Percentiles rank a stretch among this genome's conserved stretches.
Evolutionary conservation across 2,113 vertebrate genomes (phyloP).

Genomic region (Perognathus longimembris): DNA sequence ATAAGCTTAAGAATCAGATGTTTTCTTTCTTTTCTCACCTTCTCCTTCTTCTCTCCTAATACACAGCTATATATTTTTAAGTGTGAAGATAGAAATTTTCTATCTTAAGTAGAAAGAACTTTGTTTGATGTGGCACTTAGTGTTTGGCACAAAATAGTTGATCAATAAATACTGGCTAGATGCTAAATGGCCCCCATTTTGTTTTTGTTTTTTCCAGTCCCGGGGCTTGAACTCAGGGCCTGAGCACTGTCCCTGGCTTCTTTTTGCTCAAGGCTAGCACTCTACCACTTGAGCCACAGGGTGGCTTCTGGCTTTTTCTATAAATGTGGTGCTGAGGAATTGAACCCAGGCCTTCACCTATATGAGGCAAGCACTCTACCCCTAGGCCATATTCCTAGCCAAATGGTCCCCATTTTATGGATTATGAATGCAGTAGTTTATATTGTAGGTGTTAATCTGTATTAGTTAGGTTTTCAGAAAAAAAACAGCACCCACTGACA

Average conservation of each 20-base stretch:
- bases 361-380: no score
- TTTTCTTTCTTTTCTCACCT: background rate
- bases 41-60: background rate
- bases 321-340: no score
- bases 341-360: no score
- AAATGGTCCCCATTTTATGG: background rate
- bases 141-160: background rate
- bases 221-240: no score
- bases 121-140: background rate
- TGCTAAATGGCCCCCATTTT: background rate
- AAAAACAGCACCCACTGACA: background rate
- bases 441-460: background rate
- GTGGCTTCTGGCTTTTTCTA: no score
- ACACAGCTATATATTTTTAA: background rate
- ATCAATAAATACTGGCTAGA: slow-evolving; percentile 6
- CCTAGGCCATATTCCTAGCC: no score
- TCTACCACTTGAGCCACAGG: no score
- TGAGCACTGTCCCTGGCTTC: no score
- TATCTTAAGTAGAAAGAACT: background rate
- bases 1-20: background rate
- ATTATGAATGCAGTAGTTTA: background rate
- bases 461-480: slow-evolving; percentile 45
- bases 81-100: slow-evolving; percentile 8
- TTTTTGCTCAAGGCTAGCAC: no score
- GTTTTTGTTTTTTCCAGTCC: no score